Evolutionary conservation across 1,140 invertebrate species (phyloP), one percentile per base, ranked within the genome.

Genomic region (Macrosteles quadrilineatus): DNA sequence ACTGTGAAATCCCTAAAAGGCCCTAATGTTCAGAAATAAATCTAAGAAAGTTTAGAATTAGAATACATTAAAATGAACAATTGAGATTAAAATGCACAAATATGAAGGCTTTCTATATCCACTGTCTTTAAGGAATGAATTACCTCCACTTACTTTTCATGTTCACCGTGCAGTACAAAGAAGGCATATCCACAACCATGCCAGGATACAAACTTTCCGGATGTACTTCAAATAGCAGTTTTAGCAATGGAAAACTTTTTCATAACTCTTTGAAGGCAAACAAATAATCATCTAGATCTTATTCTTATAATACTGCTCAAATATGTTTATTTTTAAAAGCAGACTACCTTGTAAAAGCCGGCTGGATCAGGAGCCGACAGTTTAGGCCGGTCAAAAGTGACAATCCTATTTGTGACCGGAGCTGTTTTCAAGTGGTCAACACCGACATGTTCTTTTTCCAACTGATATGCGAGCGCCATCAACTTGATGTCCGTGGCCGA

Each of bases 401-500:
- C 77, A 25, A 85, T 85, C 77, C 83, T 85, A 29, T 85, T 83
- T 64, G 86, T 80, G 3, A 83, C 81, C 1, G 93, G 93, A 77
- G 87, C 87, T n/a, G 79, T 84, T 78, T 90, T 91, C 19, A 98
- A 83, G 79, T 96, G 90, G 17, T 88, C 85, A 27, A 79, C 86
- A 21, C 94, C 95, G 57, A 91, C 83, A 76, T 88, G 82, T 83
- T 97, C 91, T 76, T 92, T 92, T 77, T 98, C 94, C 30, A 98
- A 79, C 77, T 96, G 91, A 83, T 97, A 97, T 6, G 95, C 90
- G 2, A 99, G 81, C 0, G 97, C 96, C 75, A 99, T 90, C 0
- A 99, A 88, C 85, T 95, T 95, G 14, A 99, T 88, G 84, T 99
- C 97, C 17, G 92, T 92, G 6, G 91, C 88, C 4, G 97, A 99